Percentiles rank a stretch among this genome's conserved stretches.
phyloP scores from a whole-genome alignment of 2,888 invertebrate genomes.

The Exephanes ischioxanthus region DNA sequence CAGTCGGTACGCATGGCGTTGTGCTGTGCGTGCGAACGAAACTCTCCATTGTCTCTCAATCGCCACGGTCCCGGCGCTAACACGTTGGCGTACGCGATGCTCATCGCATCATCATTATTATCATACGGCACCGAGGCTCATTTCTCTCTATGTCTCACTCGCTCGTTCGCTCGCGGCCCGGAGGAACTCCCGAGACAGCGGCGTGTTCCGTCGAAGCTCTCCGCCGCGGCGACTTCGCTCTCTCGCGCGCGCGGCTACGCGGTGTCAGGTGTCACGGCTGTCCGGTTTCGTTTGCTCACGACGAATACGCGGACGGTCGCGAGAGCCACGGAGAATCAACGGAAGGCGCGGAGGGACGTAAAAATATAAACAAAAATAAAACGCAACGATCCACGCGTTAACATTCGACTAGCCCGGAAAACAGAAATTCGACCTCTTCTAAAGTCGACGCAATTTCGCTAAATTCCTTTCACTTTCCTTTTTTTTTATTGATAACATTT shows the following conservation, averaged over 20 bases:
- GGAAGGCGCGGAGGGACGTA: not conserved
- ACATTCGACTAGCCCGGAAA: not conserved
- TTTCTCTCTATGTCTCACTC: conserved; percentile 16
- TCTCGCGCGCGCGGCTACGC: conserved; percentile 72
- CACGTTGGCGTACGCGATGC: conserved; percentile 35
- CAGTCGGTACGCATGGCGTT: not conserved
- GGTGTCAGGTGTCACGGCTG: conserved; percentile 83
- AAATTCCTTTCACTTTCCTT: too few species aligned
- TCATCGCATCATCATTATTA: conserved; percentile 41
- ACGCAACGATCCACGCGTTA: not conserved
- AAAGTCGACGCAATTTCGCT: too few species aligned
- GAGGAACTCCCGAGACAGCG: not conserved
- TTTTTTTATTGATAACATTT: too few species aligned
- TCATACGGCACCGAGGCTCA: conserved; percentile 27
- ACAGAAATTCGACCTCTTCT: not conserved
- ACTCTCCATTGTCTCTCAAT: conserved; percentile 62
- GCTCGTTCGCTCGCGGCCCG: conserved; percentile 24
- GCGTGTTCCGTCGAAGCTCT: conserved; percentile 3
- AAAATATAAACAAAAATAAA: not conserved
- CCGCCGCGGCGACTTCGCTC: conserved; percentile 32
- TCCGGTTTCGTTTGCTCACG: conserved; percentile 80
- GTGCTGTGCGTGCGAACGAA: conserved; percentile 49
- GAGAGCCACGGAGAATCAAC: conserved; percentile 10
- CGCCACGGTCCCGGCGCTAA: conserved; percentile 49
- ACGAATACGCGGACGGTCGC: conserved; percentile 58